phyloP scores from a whole-genome alignment of 2,888 invertebrate species.

The Plagodis dolabraria region DNA sequence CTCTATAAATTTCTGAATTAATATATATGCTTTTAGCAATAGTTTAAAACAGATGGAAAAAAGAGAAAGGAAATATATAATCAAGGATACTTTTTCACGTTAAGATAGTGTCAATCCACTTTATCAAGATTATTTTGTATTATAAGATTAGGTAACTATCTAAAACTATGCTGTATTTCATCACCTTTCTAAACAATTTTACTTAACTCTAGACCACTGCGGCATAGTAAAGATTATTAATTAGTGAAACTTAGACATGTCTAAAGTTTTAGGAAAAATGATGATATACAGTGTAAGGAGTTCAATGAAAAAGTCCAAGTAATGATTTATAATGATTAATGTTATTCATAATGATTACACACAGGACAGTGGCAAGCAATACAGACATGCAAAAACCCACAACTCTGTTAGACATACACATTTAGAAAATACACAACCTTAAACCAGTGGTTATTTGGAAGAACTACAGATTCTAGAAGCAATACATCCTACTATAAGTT shows the following conservation, averaged over 20 bases:
- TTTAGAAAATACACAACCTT: constrained; percentile 9
- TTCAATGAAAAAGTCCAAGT: constrained; percentile 22
- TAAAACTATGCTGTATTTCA: no score
- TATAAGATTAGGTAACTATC: no score
- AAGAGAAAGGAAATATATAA: constrained; percentile 38
- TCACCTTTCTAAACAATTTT: no score
- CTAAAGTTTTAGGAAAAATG: no score
- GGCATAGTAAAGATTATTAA: no score
- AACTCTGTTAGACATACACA: constrained; percentile 13
- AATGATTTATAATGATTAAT: constrained; percentile 28
- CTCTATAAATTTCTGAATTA: no score
- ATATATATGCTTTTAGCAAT: constrained; percentile 28
- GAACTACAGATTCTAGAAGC: constrained; percentile 12
- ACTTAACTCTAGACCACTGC: no score
- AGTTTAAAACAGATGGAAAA: constrained; percentile 47
- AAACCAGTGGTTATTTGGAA: constrained; percentile 6
- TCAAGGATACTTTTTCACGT: constrained; percentile 33
- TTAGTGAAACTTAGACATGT: no score
- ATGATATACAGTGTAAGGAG: constrained; percentile 8
- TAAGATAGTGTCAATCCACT: background rate
- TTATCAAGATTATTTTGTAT: no score
- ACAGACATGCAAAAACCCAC: constrained; percentile 29
- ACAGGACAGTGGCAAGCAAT: constrained; percentile 25
- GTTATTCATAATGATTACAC: constrained; percentile 19
- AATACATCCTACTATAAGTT: background rate